Conservation (phyloP, 2,888 invertebrate species). For the Willowsia nigromaculata region DNA sequence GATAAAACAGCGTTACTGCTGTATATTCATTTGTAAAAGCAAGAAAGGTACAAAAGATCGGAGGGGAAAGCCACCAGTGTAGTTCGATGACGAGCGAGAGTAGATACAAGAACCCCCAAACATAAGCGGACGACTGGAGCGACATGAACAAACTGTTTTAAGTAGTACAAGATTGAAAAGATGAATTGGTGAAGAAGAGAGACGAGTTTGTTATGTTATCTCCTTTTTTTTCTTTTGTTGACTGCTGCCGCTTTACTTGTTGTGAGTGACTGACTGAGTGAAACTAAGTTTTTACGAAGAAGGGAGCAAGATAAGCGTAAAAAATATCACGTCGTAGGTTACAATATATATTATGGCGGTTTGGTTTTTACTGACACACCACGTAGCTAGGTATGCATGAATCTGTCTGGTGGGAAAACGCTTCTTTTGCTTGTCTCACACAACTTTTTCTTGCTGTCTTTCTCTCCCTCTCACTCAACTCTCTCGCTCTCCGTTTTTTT, state of each 20-base stretch:
- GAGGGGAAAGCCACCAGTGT: no score
- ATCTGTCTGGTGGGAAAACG: conserved; percentile 64
- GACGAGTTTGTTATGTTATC: conserved; percentile 47
- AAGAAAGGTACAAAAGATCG: no score
- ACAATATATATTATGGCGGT: conserved; percentile 33
- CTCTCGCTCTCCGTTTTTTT: not conserved
- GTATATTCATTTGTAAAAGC: no score
- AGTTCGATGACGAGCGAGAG: no score
- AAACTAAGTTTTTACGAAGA: not conserved
- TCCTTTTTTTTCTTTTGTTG: conserved; percentile 22
- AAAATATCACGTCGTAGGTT: conserved; percentile 29
- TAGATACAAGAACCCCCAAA: not conserved
- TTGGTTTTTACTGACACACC: conserved; percentile 35
- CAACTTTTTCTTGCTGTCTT: conserved; percentile 41
- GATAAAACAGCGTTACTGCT: not conserved
- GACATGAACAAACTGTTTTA: conserved; percentile 1
- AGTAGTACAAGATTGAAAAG: conserved; percentile 58
- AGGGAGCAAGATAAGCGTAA: conserved; percentile 36
- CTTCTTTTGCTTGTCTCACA: conserved; percentile 41
- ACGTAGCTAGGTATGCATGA: conserved; percentile 48
- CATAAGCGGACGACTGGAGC: not conserved
- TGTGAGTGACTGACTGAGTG: conserved; percentile 32
- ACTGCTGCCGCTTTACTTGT: not conserved
- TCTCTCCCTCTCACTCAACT: conserved; percentile 5
- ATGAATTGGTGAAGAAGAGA: conserved; percentile 58